Evolutionary conservation across 1,140 invertebrate genomes (phyloP), one percentile per base, ranked within the genome.

Genomic region (Drosophila tsacasi): DNA sequence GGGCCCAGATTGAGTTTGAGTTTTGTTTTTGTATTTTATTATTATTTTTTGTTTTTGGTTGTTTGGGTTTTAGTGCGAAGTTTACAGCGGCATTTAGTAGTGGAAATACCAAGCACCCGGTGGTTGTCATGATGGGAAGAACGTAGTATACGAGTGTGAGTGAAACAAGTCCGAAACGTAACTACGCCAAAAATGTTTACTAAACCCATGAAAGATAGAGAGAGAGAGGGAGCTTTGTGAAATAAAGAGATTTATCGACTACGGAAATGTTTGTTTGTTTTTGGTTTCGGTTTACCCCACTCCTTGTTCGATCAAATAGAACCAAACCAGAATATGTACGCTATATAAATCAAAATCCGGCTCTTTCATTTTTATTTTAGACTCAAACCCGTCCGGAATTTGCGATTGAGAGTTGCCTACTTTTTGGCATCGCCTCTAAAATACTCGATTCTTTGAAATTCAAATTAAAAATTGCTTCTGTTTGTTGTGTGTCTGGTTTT

Each of bases 61-160:
- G 27, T 46, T 79, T 79, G 68, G 73, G 84, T 81, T 90, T 89
- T 90, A 91, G 84, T 91, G 84, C 84, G 82, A 90, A 89, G 77
- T 76, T 81, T 89, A 90, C 85, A 79, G 84, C 78, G 81, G 75
- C 81, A 82, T 89, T 89, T 89, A 89, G 85, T 89, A 87, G 79
- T 79, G 50, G 86, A 90, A 89, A 91, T 61, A 90, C 85, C 85
- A 91, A 91, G 65, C 82, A 90, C 85, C 84, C 85, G 55, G 42
- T 83, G 55, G 46, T 83, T 83, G 57, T 76, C 54, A 71, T 77
- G 64, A 73, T 81, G 55, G 72, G 21, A 68, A 69, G 30, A 57
- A 63, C 65, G 44, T 68, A 68, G 47, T 61, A 74, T 73, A 52
- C 62, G 55, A 57, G 61, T 46, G 55, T 63, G 61, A 75, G 71